phyloP scores from a whole-genome alignment of 2,113 vertebrate genomes.

The Micronycteris hirsuta region DNA sequence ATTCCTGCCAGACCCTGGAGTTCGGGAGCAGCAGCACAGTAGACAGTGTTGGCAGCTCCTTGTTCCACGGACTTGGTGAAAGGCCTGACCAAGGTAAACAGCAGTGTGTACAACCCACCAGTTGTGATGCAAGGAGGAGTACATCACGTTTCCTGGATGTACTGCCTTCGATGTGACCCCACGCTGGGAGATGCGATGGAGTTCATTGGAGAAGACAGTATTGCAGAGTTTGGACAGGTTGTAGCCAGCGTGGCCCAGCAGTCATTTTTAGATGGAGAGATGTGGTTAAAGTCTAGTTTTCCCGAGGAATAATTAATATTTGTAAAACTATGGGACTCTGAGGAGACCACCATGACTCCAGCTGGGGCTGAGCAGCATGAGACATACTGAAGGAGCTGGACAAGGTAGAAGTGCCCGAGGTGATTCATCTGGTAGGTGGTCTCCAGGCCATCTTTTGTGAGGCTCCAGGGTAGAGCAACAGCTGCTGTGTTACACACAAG shows the following conservation, averaged over 20 bases:
- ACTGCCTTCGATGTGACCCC: conserved; percentile 91
- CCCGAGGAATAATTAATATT: conserved; percentile 89
- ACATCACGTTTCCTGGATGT: conserved; percentile 98
- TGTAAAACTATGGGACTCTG: conserved; percentile 98
- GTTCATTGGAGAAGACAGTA: conserved; percentile 93
- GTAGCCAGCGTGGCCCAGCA: conserved; percentile 99
- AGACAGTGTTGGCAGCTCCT: conserved; percentile 91
- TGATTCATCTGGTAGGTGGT: conserved; percentile 96
- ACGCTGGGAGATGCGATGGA: conserved; percentile 89
- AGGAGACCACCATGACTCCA: conserved; percentile 93
- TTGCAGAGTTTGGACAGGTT: conserved; percentile 97
- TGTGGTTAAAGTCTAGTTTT: conserved; percentile 88
- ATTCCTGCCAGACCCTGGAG: conserved; percentile 94
- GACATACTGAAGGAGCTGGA: conserved; percentile 89
- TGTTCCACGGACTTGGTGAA: conserved; percentile 99
- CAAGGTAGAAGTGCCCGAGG: conserved; percentile 94
- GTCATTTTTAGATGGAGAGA: conserved; percentile 89
- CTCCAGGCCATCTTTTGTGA: conserved; percentile 93
- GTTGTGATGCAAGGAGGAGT: conserved; percentile 89
- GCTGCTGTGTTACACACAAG: conserved; percentile 92
- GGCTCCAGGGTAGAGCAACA: conserved; percentile 87
- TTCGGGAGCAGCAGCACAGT: conserved; percentile 89
- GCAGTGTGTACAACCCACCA: conserved; percentile 96
- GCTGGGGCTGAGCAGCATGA: conserved; percentile 88
- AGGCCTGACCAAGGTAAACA: conserved; percentile 92